A percentile compares a stretch with the other conserved stretches of the same genome.
Conservation (phyloP, 2,888 invertebrate species). For the Mythimna loreyi region DNA sequence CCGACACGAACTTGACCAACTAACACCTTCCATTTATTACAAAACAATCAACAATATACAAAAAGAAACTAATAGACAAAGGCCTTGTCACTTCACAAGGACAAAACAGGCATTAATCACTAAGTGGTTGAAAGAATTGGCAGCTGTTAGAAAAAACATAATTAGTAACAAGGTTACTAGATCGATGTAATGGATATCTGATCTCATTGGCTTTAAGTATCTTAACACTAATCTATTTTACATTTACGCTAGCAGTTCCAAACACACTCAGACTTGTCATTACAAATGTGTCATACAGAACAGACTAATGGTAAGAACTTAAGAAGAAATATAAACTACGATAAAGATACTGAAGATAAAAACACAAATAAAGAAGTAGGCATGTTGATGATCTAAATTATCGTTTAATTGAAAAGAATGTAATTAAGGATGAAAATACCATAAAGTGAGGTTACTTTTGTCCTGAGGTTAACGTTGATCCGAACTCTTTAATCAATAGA, state of each 20-base stretch:
- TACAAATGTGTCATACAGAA: not conserved
- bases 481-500: too few species aligned
- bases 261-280: not conserved
- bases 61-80: constrained; percentile 43
- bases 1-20: constrained; percentile 53
- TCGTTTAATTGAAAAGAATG: too few species aligned
- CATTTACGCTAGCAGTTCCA: not conserved
- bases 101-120: constrained; percentile 52
- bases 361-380: not conserved
- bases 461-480: too few species aligned
- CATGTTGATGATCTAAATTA: too few species aligned
- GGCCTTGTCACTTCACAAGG: constrained; percentile 58
- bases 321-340: not conserved
- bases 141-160: constrained; percentile 43
- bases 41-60: constrained; percentile 44
- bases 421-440: not conserved
- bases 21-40: constrained; percentile 49
- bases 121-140: constrained; percentile 56
- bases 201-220: constrained; percentile 44
- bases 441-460: too few species aligned
- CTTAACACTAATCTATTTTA: constrained; percentile 23
- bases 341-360: not conserved
- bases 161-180: constrained; percentile 56
- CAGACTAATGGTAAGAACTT: not conserved
- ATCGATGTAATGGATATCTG: constrained; percentile 46